Percentiles rank a stretch among this genome's conserved stretches.
These are phyloP conservation scores for Neomicropteryx cornuta DNA, from an alignment of 1,140 invertebrate genomes.

Conservation along the genomic window DNA sequence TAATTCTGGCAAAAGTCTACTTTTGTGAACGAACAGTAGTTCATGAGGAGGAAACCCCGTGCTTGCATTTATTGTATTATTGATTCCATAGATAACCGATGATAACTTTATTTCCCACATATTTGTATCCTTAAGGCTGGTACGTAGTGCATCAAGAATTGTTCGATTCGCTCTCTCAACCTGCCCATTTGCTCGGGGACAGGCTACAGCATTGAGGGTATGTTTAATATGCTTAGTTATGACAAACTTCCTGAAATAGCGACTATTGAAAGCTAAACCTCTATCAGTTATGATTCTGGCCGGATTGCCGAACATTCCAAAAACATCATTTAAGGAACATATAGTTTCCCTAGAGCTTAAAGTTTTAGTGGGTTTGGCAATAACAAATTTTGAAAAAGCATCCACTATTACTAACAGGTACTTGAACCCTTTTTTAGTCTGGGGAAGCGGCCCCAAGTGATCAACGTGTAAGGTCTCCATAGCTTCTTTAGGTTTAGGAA, in stretches of 20 bases:
- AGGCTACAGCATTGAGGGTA: conserved; percentile 4
- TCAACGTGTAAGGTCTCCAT: conserved; percentile 16
- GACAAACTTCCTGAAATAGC: conserved; percentile 4
- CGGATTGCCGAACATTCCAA: conserved; percentile 3
- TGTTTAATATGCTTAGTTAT: conserved; percentile 5
- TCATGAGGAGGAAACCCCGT: conserved; percentile 5
- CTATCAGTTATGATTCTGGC: conserved; percentile 1
- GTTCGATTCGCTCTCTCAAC: conserved; percentile 8
- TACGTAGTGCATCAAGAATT: conserved; percentile 10
- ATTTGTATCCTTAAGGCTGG: background rate
- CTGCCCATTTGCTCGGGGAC: conserved; percentile 7
- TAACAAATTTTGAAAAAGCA: conserved; percentile 22
- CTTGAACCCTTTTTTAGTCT: conserved; percentile 10
- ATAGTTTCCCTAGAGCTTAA: conserved; percentile 8
- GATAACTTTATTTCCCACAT: conserved; percentile 3
- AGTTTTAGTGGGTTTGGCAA: conserved; percentile 13
- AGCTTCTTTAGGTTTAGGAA: conserved; percentile 11
- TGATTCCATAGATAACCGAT: background rate
- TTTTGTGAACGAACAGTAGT: conserved; percentile 1
- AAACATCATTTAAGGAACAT: conserved; percentile 2
- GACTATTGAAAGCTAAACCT: conserved; percentile 5
- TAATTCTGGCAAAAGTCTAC: background rate
- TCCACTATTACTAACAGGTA: conserved; percentile 22
- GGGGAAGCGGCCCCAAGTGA: conserved; percentile 18
- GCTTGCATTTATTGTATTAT: conserved; percentile 3